Base-by-base conservation (phyloP, 2,113 vertebrate genomes). In the Scophthalmus maximus region DNA sequence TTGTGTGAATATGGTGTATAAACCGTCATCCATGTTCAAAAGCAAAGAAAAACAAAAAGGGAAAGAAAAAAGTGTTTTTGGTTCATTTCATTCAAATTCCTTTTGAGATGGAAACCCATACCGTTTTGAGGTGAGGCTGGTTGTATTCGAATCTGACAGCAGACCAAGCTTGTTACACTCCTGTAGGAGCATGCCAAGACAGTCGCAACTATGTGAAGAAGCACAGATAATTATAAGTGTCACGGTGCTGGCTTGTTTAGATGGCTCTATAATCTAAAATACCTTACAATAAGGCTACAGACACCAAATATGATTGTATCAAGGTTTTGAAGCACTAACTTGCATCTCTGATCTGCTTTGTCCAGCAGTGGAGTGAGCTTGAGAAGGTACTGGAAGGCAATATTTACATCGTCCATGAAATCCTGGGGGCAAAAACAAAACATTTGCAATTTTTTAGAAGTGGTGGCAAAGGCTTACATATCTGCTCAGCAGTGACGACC, bases 281-380 rank as follows among this genome's bases (percentile, higher is more conserved):
- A 0, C 56, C 17, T 27, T 8, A 6, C 3, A 20, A 34, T 29
- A 5, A 36, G 8, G 29, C 51, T 25, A 50, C 34, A 38, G 1
- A 20, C 3, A 5, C 5, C 5, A 9, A 9, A 40, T 46, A 2
- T 6, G 2, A 11, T 2, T 44, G 22, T 4, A n/a, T 6, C 6
- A 17, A 59, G 3, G 42, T 29, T 44, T 36, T 29, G 0, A 10
- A 40, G 2, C 1, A 76, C 96, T 8, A 94, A 99, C 98, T 98
- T 99, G 98, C 97, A 99, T 82, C 97, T 94, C 79, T 99, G 97
- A 82, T 99, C 97, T 0, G 96, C 98, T 87, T 98, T 99, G 90
- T 99, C 97, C 1, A 99, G 86, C 74, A 99, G 91, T 0, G 97
- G 98, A 0, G 96, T 98, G 64, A 99, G 93, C 81, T 99, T 98